phyloP scores from a whole-genome alignment of 2,113 vertebrate genomes.

The Nothobranchius furzeri region DNA sequence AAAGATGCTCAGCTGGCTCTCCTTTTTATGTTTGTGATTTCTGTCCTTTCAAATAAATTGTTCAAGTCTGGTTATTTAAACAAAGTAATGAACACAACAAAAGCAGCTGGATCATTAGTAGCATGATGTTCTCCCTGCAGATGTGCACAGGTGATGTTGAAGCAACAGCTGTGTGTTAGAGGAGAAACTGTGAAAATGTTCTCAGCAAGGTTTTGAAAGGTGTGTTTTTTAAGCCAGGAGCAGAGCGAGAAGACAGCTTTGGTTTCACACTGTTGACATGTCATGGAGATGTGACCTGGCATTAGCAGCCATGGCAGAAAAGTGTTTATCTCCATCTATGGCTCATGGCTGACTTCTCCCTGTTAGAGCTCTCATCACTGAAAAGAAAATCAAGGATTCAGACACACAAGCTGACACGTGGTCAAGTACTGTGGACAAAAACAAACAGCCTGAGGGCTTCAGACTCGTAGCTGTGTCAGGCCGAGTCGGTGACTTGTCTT shows the following conservation, averaged over 20 bases:
- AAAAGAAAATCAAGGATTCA: constrained; percentile 52
- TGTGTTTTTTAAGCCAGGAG: constrained; percentile 6
- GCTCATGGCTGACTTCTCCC: constrained; percentile 35
- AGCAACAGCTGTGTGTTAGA: constrained; percentile 27
- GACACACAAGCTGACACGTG: constrained; percentile 15
- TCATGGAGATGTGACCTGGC: constrained; percentile 38
- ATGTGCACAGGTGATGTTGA: constrained; percentile 7
- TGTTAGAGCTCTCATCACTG: constrained; percentile 29
- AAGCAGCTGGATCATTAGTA: constrained; percentile 31
- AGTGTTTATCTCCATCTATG: constrained; percentile 55
- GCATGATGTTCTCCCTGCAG: constrained; percentile 2
- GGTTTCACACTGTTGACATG: constrained; percentile 40
- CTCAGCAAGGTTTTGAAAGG: constrained; percentile 19
- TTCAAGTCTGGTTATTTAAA: constrained; percentile 4
- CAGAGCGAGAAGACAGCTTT: constrained; percentile 6
- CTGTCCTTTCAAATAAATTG: not conserved
- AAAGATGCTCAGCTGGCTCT: not conserved
- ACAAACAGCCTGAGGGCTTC: constrained; percentile 1
- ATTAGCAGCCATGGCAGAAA: constrained; percentile 23
- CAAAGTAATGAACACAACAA: not conserved
- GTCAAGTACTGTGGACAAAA: constrained; percentile 11
- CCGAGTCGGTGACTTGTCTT: constrained; percentile 37
- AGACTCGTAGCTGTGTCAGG: constrained; percentile 20
- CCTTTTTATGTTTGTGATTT: not conserved
- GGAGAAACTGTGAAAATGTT: constrained; percentile 17